A percentile compares a stretch with the other conserved stretches of the same genome.
These are phyloP conservation scores for Notothenia rossii DNA, from an alignment of 2,113 vertebrate species.

Conservation along the genomic window DNA sequence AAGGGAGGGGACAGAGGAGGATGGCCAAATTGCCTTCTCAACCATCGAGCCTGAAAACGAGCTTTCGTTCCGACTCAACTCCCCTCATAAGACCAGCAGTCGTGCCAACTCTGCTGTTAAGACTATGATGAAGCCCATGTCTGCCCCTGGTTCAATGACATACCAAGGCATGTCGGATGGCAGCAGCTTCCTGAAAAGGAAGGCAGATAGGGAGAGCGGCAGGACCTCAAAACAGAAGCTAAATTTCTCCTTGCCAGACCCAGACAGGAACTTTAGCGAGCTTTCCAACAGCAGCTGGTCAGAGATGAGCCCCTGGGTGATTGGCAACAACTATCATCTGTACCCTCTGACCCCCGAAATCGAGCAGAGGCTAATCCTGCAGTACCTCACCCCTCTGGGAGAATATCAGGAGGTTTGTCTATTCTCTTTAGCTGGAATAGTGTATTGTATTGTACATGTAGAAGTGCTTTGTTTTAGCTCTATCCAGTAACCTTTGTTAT, in stretches of 20 bases:
- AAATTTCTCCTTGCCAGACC: slow-evolving; percentile 90
- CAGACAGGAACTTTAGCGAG: slow-evolving; percentile 92
- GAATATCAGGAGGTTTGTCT: slow-evolving; percentile 97
- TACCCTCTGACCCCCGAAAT: slow-evolving; percentile 95
- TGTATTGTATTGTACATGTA: background rate
- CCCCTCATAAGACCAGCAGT: slow-evolving; percentile 88
- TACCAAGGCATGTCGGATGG: slow-evolving; percentile 72
- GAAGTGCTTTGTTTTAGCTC: background rate
- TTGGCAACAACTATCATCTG: slow-evolving; percentile 97
- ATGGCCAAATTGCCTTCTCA: slow-evolving; percentile 57
- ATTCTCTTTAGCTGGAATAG: background rate
- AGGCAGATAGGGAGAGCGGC: slow-evolving; percentile 87
- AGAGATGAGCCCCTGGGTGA: slow-evolving; percentile 99
- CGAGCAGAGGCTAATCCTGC: slow-evolving; percentile 96
- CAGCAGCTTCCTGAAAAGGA: slow-evolving; percentile 82
- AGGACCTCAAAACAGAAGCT: slow-evolving; percentile 93
- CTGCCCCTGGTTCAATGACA: slow-evolving; percentile 69
- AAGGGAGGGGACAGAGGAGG: slow-evolving; percentile 52
- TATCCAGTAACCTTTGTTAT: background rate
- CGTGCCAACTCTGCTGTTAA: slow-evolving; percentile 87
- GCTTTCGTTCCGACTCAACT: slow-evolving; percentile 89
- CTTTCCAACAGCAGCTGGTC: slow-evolving; percentile 99
- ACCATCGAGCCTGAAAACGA: slow-evolving; percentile 85
- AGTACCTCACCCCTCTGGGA: slow-evolving; percentile 96
- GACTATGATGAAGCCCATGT: slow-evolving; percentile 84